These are phyloP conservation scores for Conger conger DNA, from an alignment of 2,113 vertebrate species.

Conservation along the genomic window DNA sequence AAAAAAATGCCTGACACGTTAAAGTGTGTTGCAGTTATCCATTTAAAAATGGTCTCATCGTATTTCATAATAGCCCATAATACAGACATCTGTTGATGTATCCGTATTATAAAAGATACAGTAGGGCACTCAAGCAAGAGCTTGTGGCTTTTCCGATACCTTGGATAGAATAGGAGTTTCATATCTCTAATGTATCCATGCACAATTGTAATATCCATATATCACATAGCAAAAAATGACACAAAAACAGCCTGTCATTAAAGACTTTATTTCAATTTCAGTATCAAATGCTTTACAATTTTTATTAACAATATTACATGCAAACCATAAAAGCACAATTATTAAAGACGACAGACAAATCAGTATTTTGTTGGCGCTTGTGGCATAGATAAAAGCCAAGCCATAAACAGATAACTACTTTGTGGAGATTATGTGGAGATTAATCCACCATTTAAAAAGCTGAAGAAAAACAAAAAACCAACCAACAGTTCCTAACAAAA, in stretches of 20 bases:
- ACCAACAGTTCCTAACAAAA: neutral
- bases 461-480: neutral
- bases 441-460: neutral
- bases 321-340: neutral
- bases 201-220: too few relatives aligned
- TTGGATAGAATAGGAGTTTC: too few relatives aligned
- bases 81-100: too few relatives aligned
- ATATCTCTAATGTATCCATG: too few relatives aligned
- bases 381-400: neutral
- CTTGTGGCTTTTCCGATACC: too few relatives aligned
- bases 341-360: neutral
- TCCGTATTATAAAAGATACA: too few relatives aligned
- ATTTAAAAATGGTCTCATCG: too few relatives aligned
- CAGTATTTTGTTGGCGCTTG: neutral
- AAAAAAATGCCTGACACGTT: too few relatives aligned
- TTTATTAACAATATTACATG: neutral
- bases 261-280: constrained; percentile 56
- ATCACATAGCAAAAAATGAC: neutral
- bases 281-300: constrained; percentile 43
- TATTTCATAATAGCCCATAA: too few relatives aligned
- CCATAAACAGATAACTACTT: neutral
- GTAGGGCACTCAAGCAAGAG: too few relatives aligned
- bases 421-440: neutral
- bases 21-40: too few relatives aligned
- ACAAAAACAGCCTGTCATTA: neutral